phyloP scores from a whole-genome alignment of 2,113 vertebrate genomes.

The Nematolebias whitei region DNA sequence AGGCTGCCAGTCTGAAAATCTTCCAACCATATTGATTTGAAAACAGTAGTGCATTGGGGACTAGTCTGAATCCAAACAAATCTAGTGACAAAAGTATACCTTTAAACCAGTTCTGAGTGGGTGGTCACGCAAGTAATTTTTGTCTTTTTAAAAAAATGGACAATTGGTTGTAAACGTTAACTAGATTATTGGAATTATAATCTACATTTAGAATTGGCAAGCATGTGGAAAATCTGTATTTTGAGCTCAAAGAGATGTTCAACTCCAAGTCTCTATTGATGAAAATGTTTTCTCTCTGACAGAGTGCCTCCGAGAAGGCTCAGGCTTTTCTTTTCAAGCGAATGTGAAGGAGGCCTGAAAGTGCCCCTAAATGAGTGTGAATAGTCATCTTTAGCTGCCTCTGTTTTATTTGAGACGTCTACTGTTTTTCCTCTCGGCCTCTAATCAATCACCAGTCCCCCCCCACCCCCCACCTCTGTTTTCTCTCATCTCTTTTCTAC shows the following conservation, averaged over 20 bases:
- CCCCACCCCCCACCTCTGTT: slow-evolving; percentile 29
- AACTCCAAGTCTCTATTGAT: slow-evolving; percentile 23
- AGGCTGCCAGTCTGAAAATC: slow-evolving; percentile 3
- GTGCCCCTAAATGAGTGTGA: slow-evolving; percentile 53
- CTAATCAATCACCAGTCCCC: slow-evolving; percentile 72
- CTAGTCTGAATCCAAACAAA: background rate
- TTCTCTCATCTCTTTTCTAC: slow-evolving; percentile 41
- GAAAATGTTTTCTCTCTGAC: slow-evolving; percentile 36
- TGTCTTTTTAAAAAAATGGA: background rate
- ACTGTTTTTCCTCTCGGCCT: slow-evolving; percentile 47
- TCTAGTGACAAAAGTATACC: background rate
- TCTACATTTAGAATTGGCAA: slow-evolving; percentile 15
- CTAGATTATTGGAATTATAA: background rate
- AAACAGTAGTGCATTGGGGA: background rate
- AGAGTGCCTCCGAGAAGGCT: slow-evolving; percentile 30
- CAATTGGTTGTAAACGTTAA: background rate
- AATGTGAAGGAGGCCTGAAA: slow-evolving; percentile 33
- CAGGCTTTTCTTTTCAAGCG: background rate
- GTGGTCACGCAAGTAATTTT: background rate
- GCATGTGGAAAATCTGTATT: background rate
- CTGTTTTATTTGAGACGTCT: slow-evolving; percentile 59
- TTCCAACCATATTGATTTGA: background rate
- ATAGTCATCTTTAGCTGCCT: slow-evolving; percentile 55
- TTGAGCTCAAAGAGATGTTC: slow-evolving; percentile 24
- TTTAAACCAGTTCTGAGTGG: background rate